Conservation (phyloP, 2,888 invertebrate genomes). For the Lamellibrachia columna region DNA sequence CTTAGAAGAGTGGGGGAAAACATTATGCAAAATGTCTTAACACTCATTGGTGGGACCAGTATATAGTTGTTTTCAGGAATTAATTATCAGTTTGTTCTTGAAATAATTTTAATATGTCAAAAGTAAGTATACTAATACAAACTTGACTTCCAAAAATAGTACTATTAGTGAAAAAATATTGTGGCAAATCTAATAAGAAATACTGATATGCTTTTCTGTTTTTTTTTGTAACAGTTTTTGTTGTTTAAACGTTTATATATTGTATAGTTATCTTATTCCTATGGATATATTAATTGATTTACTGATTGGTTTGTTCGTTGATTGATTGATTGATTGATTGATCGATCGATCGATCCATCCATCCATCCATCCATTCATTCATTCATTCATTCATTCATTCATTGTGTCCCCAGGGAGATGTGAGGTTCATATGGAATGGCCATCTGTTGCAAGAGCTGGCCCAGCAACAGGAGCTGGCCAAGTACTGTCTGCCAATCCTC, state of each 20-base stretch:
- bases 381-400: background rate
- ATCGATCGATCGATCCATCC: too few relatives aligned
- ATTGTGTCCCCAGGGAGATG: slow-evolving; percentile 73
- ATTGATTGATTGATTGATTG: background rate
- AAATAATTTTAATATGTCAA: too few relatives aligned
- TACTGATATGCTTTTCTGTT: background rate
- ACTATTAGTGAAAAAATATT: background rate
- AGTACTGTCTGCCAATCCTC: slow-evolving; percentile 84
- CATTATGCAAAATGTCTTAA: too few relatives aligned
- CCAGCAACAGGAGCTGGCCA: slow-evolving; percentile 73
- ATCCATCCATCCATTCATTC: too few relatives aligned
- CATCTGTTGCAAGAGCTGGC: slow-evolving; percentile 79
- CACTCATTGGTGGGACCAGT: too few relatives aligned
- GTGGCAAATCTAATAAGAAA: background rate
- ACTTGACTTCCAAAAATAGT: background rate
- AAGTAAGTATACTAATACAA: background rate
- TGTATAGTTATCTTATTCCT: background rate
- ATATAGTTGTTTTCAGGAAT: too few relatives aligned
- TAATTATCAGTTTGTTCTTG: too few relatives aligned
- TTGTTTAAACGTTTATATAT: background rate
- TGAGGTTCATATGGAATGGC: slow-evolving; percentile 93
- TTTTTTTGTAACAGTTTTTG: background rate
- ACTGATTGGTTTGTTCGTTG: too few relatives aligned
- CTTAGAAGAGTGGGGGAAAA: too few relatives aligned
- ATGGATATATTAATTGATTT: background rate